A percentile compares a stretch with the other conserved stretches of the same genome.
Evolutionary conservation across 2,113 vertebrate species (phyloP).

Genomic region (Trinectes maculatus): DNA sequence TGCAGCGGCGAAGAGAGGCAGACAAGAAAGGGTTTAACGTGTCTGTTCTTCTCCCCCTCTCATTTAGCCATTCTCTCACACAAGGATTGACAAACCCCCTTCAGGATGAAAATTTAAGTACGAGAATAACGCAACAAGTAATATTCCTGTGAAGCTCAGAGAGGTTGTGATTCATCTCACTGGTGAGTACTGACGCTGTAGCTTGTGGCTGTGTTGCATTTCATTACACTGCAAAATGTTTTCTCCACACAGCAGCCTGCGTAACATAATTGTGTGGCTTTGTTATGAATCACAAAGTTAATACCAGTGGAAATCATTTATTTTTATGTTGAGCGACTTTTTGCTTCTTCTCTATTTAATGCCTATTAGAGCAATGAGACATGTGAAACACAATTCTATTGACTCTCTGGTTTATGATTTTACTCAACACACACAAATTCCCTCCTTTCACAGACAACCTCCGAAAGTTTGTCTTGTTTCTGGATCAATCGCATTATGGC

Average conservation of each 20-base stretch:
- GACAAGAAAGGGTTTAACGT: background rate
- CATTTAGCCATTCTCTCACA: background rate
- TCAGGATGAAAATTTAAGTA: background rate
- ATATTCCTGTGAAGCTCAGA: background rate
- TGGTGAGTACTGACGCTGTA: background rate
- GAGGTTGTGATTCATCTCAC: background rate
- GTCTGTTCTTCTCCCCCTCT: no score
- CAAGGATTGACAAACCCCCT: background rate
- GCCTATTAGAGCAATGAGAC: background rate
- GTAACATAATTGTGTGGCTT: background rate
- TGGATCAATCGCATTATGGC: slow-evolving; percentile 3
- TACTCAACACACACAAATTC: slow-evolving; percentile 11
- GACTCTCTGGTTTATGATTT: background rate
- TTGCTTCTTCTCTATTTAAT: background rate
- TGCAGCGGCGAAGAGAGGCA: slow-evolving; percentile 62
- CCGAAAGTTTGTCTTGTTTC: slow-evolving; percentile 37
- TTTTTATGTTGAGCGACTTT: background rate
- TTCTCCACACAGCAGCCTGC: background rate
- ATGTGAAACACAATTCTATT: background rate
- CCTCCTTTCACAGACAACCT: slow-evolving; percentile 31
- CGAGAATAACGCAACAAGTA: background rate
- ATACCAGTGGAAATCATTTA: background rate
- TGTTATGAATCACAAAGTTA: background rate
- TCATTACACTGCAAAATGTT: background rate
- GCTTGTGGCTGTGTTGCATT: background rate